Evolutionary conservation across 1,140 invertebrate species (phyloP), one percentile per base, ranked within the genome.

Genomic region (Rhynchophorus ferrugineus): DNA sequence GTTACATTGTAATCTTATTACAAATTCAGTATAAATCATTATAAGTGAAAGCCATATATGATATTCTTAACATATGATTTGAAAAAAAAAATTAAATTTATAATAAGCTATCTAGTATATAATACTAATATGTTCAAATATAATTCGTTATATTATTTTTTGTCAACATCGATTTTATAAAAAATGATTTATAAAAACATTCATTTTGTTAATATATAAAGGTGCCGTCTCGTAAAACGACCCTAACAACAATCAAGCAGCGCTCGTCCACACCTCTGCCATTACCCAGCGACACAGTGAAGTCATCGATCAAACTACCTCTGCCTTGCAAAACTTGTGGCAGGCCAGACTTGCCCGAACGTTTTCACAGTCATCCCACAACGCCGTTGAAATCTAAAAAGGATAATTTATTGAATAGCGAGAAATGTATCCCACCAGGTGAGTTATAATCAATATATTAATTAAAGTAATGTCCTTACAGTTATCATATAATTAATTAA

Each of bases 301-400:
- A 52, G 35, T 55, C 49, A 63, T 62, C 63, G 59, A 66, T 44
- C 42, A 71, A 65, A 49, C 63, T 64, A 22, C 67, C 74, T 14
- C 69, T 74, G 49, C 76, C 78, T 3, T 82, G 79, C 58, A 74
- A 67, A 29, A 75, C 75, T 3, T 81, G 78, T 59, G 76, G 76
- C 14, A 67, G 76, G 33, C 62, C 72, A 0, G 72, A 76, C 56
- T 73, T 74, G 29, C 78, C 79, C 0, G 78, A 81, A 56, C 64
- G 78, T 3, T 74, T 80, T 35, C 78, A 81, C 59, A 80, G 77
- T 61, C 78, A 81, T 61, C 77, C 76, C 5, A 69, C 66, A 16
- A 65, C 63, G 1, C 60, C 65, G 5, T 16, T 46, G 16, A 54
- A 54, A 24, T 43, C 37, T 44, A 11, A 36, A 35, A 9, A 61